Percentiles rank a stretch among this genome's conserved stretches.
Conservation (phyloP, 1,140 invertebrate species). For the Ceratoteleas bidentatus region DNA sequence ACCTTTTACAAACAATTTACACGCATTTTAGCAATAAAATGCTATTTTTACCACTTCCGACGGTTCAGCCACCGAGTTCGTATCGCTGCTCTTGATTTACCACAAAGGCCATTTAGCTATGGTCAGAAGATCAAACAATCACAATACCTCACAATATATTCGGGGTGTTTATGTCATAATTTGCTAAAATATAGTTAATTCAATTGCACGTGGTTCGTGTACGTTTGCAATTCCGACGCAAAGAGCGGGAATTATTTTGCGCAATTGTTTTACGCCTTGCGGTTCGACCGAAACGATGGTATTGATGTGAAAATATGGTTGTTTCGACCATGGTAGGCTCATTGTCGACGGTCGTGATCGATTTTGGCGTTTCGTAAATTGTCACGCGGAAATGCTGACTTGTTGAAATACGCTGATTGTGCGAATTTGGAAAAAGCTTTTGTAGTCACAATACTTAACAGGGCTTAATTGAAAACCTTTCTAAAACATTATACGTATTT, state of each 20-base stretch:
- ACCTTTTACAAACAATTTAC: background rate
- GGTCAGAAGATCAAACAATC: background rate
- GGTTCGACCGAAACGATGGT: background rate
- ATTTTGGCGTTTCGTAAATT: too few relatives aligned
- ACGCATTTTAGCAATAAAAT: background rate
- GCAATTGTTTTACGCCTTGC: background rate
- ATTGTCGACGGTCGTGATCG: too few relatives aligned
- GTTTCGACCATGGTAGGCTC: background rate
- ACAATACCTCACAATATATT: background rate
- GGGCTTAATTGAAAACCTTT: too few relatives aligned
- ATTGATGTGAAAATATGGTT: background rate
- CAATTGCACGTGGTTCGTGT: background rate
- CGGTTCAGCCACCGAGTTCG: background rate
- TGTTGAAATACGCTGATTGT: too few relatives aligned
- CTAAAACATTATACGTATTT: too few relatives aligned
- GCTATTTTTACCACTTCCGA: background rate
- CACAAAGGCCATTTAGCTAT: background rate
- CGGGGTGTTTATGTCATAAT: background rate
- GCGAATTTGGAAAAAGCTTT: too few relatives aligned
- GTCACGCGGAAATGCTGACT: too few relatives aligned
- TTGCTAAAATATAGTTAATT: constrained; percentile 1
- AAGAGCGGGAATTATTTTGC: background rate
- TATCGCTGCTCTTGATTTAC: background rate
- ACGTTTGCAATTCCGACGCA: background rate
- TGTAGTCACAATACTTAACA: too few relatives aligned